Evolutionary conservation across 2,113 vertebrate genomes (phyloP).

Genomic region (Apus apus): DNA sequence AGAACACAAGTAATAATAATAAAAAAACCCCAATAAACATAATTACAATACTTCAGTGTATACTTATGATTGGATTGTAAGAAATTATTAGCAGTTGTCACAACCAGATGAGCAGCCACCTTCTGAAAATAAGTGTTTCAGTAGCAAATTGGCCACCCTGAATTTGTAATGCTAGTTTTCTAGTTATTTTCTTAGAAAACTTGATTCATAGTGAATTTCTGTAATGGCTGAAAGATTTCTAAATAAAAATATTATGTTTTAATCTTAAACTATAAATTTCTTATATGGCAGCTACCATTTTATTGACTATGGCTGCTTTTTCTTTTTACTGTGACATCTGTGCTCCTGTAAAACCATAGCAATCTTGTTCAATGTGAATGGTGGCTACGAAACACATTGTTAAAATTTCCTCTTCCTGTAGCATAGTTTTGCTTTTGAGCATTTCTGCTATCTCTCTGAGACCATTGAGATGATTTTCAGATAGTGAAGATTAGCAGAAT

Average conservation of each 20-base stretch:
- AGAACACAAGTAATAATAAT: not conserved
- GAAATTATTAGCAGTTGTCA: not conserved
- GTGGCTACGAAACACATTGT: not conserved
- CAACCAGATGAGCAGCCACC: not conserved
- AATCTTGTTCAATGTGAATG: not conserved
- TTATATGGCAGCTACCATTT: not conserved
- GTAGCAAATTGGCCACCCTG: not conserved
- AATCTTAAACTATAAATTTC: not conserved
- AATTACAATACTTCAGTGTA: not conserved
- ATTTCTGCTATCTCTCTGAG: not conserved
- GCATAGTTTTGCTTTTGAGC: not conserved
- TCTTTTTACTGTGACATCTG: not conserved
- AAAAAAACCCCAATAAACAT: too few species aligned
- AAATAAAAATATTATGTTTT: not conserved
- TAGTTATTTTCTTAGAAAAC: not conserved
- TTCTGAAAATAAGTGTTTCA: not conserved
- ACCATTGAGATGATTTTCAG: not conserved
- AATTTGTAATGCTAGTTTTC: not conserved
- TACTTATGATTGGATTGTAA: not conserved
- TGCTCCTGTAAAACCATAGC: not conserved
- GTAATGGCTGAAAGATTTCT: not conserved
- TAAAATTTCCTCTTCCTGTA: not conserved
- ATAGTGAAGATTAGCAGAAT: not conserved
- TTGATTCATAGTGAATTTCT: not conserved
- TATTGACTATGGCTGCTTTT: not conserved